Conservation (phyloP, 2,797 vertebrate genomes). For the Gallirallus australis region DNA sequence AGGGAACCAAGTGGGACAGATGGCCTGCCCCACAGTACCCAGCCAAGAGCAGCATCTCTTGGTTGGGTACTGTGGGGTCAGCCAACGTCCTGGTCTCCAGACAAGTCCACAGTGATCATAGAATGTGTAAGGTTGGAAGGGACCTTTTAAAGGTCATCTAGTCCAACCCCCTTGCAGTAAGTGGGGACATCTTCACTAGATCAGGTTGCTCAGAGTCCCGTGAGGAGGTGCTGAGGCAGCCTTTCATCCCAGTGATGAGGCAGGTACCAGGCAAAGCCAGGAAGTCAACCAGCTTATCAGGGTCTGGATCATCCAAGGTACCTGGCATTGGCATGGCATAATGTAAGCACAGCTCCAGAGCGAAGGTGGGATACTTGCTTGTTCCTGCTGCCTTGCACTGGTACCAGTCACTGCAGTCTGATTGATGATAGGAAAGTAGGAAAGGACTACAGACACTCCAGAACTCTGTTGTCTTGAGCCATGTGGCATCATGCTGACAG, state of each 20-base stretch:
- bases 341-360: not conserved
- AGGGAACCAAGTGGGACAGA: not conserved
- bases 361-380: not conserved
- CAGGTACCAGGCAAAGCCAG: not conserved
- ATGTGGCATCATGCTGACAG: fast-evolving
- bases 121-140: too few relatives aligned
- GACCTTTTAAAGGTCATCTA: too few relatives aligned
- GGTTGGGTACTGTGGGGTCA: not conserved
- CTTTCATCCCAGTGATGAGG: not conserved
- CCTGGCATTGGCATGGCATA: not conserved
- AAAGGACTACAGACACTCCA: not conserved
- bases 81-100: not conserved
- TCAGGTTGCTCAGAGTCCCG: too few relatives aligned
- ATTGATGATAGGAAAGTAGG: not conserved
- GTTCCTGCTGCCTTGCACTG: not conserved
- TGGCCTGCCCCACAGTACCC: not conserved
- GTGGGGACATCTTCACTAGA: too few relatives aligned
- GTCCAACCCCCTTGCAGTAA: too few relatives aligned
- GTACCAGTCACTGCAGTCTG: not conserved
- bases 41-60: not conserved
- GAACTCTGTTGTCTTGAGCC: not conserved
- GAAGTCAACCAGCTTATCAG: not conserved
- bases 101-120: too few relatives aligned
- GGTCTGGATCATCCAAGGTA: not conserved
- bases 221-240: too few relatives aligned